Conservation (phyloP, 2,113 vertebrate genomes). For the Poeciliopsis occidentalis region DNA sequence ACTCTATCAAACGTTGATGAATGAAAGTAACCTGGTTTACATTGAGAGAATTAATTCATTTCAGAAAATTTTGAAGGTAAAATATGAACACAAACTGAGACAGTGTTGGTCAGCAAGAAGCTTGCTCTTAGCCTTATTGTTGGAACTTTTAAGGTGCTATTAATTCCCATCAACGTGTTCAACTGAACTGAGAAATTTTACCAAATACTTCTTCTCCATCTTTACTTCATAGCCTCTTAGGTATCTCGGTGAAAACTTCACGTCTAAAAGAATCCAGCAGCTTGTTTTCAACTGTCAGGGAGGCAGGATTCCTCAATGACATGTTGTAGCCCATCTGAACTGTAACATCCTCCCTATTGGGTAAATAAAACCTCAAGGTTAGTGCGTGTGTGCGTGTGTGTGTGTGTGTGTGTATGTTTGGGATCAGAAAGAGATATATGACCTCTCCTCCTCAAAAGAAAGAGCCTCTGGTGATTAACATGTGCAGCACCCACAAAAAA, state of each 20-base stretch:
- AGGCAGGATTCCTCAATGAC: slow-evolving; percentile 74
- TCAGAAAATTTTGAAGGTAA: too few species aligned
- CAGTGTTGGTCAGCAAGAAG: background rate
- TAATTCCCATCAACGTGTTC: background rate
- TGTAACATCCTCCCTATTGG: slow-evolving; percentile 74
- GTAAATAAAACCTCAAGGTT: slow-evolving; percentile 67
- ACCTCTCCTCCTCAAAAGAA: slow-evolving; percentile 42
- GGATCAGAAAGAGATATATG: slow-evolving; percentile 56
- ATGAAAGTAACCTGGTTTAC: too few species aligned
- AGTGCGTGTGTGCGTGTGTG: slow-evolving; percentile 20
- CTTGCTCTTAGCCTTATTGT: background rate
- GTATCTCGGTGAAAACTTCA: slow-evolving; percentile 43
- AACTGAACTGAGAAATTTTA: background rate
- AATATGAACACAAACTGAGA: background rate
- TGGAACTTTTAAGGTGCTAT: background rate
- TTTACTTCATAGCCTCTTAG: slow-evolving; percentile 38
- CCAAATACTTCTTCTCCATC: slow-evolving; percentile 6
- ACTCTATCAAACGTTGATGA: too few species aligned
- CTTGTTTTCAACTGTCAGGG: slow-evolving; percentile 74
- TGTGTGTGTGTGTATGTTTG: background rate
- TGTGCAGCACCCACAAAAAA: slow-evolving; percentile 12
- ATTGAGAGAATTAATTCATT: too few species aligned
- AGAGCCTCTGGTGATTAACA: slow-evolving; percentile 46
- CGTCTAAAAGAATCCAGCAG: slow-evolving; percentile 52
- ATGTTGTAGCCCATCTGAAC: slow-evolving; percentile 76